Conservation (phyloP, 2,888 invertebrate species). For the Drosophila yooni region DNA sequence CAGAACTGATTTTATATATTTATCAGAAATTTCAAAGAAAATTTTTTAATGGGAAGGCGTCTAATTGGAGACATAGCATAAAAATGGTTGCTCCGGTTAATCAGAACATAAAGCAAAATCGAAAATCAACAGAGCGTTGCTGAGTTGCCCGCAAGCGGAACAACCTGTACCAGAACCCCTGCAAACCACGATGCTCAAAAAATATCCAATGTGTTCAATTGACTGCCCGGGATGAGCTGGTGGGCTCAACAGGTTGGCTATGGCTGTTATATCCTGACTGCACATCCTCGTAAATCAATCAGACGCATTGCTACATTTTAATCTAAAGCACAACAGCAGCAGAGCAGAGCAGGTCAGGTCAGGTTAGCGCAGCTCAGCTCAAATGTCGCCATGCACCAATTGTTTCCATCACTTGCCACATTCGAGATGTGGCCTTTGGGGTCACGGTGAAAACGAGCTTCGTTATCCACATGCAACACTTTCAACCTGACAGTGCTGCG, state of each 20-base stretch:
- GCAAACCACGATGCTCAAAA: neutral
- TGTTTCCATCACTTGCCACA: conserved; percentile 4
- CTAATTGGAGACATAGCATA: neutral
- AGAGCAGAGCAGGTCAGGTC: conserved; percentile 9
- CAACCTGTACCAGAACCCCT: neutral
- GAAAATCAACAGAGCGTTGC: neutral
- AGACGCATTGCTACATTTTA: conserved; percentile 69
- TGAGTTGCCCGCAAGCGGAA: neutral
- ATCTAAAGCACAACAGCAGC: conserved; percentile 50
- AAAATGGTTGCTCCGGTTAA: neutral
- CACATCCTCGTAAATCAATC: conserved; percentile 75
- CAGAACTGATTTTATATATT: neutral
- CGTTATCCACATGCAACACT: conserved; percentile 47
- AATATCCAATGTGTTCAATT: too few relatives aligned
- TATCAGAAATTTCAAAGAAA: neutral
- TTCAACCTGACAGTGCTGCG: conserved; percentile 6
- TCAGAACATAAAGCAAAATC: neutral
- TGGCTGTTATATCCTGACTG: conserved; percentile 9
- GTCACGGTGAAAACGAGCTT: conserved; percentile 34
- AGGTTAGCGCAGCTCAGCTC: conserved; percentile 10
- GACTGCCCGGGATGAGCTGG: conserved; percentile 23
- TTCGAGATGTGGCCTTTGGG: conserved; percentile 23
- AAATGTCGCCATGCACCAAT: conserved; percentile 10
- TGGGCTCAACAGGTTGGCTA: conserved; percentile 13
- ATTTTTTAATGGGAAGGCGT: neutral